Base-by-base conservation (phyloP, 2,113 vertebrate species). In the Bufo gargarizans region DNA sequence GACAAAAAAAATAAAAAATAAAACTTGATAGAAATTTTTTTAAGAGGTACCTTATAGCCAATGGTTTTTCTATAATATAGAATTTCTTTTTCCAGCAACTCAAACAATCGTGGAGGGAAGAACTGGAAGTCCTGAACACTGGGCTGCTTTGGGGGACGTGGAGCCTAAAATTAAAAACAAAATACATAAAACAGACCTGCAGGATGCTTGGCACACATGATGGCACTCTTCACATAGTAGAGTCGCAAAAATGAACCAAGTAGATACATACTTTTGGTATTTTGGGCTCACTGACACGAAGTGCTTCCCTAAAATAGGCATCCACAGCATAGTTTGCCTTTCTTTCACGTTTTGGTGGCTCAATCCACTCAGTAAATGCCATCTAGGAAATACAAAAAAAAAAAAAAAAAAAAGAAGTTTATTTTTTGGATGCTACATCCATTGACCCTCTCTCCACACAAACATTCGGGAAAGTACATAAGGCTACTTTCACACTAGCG, bases 71-170 rank as follows among this genome's bases (percentile, higher is more conserved):
- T 96, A 93, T 99, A 99, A 94, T 97, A 99, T 4, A 99, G 95
- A 91, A 99, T 99, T 92, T 99, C 98, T 91, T 99, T 99, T 91
- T 99, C 98, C 80, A 99, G 85, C 22, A 99, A 96, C 91, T 99
- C 98, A 94, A 99, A 99, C 58, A 99, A 95, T 82, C 98, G 97
- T 45, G 98, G 98, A 77, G 98, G 98, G 89, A 99, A 99, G 91
- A 99, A 99, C 92, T 99, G 98, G 80, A 99, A 99, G 92, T 99
- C 98, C 91, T 99, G 98, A 77, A 99, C 97, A 58, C 99, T 99
- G 90, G 98, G 98, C 89, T 99, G 98, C 90, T 99, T 99, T 33
- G 98, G 98, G 89, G 98, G 98, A 86, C 98, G 95, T 58, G 98
- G 98, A 93, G 98, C 98, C 98, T 99, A 92, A 88, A 88, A 86